Evolutionary conservation across 2,888 invertebrate species (phyloP), one percentile per base, ranked within the genome.

Genomic region (Dichetophora obliterata): DNA sequence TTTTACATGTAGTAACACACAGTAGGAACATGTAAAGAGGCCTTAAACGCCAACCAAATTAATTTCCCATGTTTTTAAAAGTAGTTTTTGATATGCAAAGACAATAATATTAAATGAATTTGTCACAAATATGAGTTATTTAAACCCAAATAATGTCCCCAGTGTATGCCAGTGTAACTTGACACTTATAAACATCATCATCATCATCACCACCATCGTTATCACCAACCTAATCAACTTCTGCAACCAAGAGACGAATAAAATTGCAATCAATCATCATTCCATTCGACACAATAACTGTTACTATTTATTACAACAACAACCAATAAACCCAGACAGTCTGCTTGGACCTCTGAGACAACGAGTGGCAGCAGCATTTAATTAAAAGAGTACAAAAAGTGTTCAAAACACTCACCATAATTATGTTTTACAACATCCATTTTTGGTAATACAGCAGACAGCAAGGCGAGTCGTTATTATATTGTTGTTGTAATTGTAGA

Each of bases 261-360:
- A 74, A 65, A 65, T 22, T 66, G 80, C 77, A 78, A 82, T 82
- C 82, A 81, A 82, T 82, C 82, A 82, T 81, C 80, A 82, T 81
- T 80, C 79, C 80, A 78, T 70, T 75, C 77, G 78, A 81, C 82
- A 81, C 81, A 79, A 81, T 81, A 81, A 82, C 81, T 82, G 80
- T 75, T 78, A 74, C 75, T 77, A 70, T 74, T 77, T 52, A 43
- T 22, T 57, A 50, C 61, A 70, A 59, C 27, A 57, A 57, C 48
- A 69, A 31, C 24, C 1, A 27, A 11, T 3, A 8, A 50, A 14
- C 3, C 19, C 31, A 14, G n/a, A 31, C 27, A 54, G 34, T 37
- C 11, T 66, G 54, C 48, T 48, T 68, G 50, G 68, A 48, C 68
- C 68, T 68, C 27, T 22, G 68, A 68, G 68, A 50, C 68, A 68